Evolutionary conservation across 2,113 vertebrate species (phyloP).

Genomic region (Gadus chalcogrammus): DNA sequence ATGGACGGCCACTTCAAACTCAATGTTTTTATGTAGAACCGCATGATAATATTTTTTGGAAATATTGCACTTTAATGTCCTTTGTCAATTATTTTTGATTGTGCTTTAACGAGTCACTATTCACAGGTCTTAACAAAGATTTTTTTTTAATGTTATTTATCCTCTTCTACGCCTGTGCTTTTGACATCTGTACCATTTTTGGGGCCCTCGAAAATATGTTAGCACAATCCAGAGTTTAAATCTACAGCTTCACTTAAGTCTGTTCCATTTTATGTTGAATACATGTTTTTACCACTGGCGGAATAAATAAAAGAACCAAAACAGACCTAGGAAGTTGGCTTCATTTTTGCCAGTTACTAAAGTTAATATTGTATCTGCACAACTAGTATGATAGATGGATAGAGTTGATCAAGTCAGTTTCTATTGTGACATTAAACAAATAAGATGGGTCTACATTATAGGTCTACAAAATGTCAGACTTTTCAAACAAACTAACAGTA

Average conservation of each 20-base stretch:
- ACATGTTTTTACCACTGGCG: constrained; percentile 21
- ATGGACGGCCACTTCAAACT: background rate
- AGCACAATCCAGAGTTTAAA: too few species aligned
- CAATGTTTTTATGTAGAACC: background rate
- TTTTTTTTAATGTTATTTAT: constrained; percentile 23
- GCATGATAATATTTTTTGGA: too few species aligned
- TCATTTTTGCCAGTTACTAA: constrained; percentile 17
- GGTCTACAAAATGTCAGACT: too few species aligned
- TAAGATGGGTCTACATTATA: too few species aligned
- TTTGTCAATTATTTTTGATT: background rate
- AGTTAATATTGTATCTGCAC: too few species aligned
- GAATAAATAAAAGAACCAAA: constrained; percentile 45
- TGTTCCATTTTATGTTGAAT: constrained; percentile 34
- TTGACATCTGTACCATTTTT: background rate
- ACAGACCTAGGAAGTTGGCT: constrained; percentile 12
- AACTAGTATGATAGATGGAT: too few species aligned
- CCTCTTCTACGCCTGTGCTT: constrained; percentile 27
- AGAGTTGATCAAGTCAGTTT: too few species aligned
- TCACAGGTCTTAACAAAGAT: background rate
- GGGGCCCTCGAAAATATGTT: too few species aligned
- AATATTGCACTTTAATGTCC: background rate
- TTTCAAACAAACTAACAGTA: too few species aligned
- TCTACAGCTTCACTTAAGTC: constrained; percentile 14
- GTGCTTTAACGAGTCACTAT: too few species aligned
- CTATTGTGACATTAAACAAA: too few species aligned